These are phyloP conservation scores for Tenthredo amoena DNA, from an alignment of 2,888 invertebrate genomes.

Conservation along the genomic window DNA sequence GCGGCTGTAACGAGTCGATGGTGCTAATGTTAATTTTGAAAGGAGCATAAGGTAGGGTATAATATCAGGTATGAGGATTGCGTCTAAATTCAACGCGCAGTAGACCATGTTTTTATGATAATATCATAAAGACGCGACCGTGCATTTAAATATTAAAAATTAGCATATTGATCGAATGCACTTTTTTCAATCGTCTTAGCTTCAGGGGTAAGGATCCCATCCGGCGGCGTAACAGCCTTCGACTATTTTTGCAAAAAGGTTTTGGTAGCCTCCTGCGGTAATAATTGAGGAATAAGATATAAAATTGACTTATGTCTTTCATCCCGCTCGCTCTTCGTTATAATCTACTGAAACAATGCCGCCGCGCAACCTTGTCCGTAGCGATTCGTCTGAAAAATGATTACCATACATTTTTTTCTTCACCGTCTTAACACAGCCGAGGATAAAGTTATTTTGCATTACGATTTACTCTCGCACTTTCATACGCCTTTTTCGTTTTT, in stretches of 20 bases:
- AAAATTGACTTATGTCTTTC: constrained; percentile 39
- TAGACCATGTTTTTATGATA: constrained; percentile 51
- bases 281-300: constrained; percentile 33
- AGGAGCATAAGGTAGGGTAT: constrained; percentile 17
- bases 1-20: constrained; percentile 16
- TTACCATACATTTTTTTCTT: constrained; percentile 25
- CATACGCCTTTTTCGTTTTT: constrained; percentile 42
- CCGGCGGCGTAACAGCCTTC: not conserved
- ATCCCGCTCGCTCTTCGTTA: not conserved
- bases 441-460: not conserved
- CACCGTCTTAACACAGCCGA: not conserved
- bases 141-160: constrained; percentile 44
- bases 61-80: constrained; percentile 39
- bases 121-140: constrained; percentile 39
- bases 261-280: constrained; percentile 8
- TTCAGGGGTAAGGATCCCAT: not conserved
- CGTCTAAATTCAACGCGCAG: constrained; percentile 15
- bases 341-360: constrained; percentile 36
- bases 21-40: constrained; percentile 31
- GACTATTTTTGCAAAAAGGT: constrained; percentile 6
- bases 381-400: constrained; percentile 31
- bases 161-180: constrained; percentile 50
- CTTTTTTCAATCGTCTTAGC: constrained; percentile 3
- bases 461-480: not conserved
- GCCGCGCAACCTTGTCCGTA: constrained; percentile 32